A percentile compares a stretch with the other conserved stretches of the same genome.
Evolutionary conservation across 2,113 vertebrate species (phyloP).

Genomic region (Pithys albifrons): DNA sequence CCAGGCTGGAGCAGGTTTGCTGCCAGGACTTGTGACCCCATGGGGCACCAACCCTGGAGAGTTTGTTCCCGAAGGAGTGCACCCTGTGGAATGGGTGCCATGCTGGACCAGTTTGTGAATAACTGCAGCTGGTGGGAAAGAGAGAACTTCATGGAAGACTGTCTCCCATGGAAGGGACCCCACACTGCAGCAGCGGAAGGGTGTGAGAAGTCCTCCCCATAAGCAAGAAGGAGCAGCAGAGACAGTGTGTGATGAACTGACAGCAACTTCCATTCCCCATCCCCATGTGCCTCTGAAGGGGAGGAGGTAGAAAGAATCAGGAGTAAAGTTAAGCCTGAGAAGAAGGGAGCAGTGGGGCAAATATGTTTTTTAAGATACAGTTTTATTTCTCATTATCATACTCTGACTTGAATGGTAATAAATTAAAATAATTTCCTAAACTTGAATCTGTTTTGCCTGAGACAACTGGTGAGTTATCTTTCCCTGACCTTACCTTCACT

Average conservation of each 20-base stretch:
- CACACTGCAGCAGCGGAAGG: neutral
- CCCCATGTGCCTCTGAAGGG: neutral
- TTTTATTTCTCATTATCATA: neutral
- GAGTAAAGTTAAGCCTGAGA: neutral
- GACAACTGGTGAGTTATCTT: neutral
- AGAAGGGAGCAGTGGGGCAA: neutral
- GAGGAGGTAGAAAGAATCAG: neutral
- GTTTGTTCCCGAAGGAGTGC: neutral
- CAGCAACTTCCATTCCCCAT: neutral
- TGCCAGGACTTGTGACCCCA: too few relatives aligned
- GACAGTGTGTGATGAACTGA: neutral
- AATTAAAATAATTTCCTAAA: neutral
- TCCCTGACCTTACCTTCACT: rapidly evolving
- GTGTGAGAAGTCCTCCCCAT: neutral
- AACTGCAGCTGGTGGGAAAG: neutral
- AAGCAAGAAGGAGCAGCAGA: neutral
- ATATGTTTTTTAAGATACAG: neutral
- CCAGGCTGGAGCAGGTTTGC: neutral
- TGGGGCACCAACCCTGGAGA: neutral
- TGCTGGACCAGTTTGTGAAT: neutral
- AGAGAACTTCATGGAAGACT: neutral
- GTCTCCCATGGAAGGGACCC: neutral
- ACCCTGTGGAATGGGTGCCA: neutral
- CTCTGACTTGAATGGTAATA: neutral
- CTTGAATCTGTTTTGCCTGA: neutral